Evolutionary conservation across 2,888 invertebrate species (phyloP).

Genomic region (Calliopum simillimum): DNA sequence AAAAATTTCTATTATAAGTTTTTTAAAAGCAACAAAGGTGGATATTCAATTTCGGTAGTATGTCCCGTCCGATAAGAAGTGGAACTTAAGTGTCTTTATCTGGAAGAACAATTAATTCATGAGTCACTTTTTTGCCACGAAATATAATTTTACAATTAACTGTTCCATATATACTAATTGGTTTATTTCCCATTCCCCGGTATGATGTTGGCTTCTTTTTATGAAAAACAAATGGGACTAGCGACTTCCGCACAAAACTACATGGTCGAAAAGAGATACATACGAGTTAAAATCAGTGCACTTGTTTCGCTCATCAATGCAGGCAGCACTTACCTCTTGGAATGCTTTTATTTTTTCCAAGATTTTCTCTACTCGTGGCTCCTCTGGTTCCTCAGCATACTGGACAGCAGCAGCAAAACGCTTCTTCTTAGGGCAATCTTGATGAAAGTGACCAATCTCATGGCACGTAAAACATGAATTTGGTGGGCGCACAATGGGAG

Average conservation of each 20-base stretch:
- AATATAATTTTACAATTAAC: not conserved
- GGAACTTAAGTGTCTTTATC: not conserved
- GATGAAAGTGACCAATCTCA: constrained; percentile 27
- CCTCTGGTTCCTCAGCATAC: not conserved
- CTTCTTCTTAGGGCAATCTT: constrained; percentile 32
- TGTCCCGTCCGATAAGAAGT: not conserved
- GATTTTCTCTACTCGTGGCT: no score
- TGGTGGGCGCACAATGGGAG: no score
- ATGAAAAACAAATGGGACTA: not conserved
- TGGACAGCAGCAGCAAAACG: not conserved
- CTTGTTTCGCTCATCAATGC: constrained; percentile 1
- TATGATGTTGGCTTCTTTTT: not conserved
- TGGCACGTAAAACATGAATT: constrained; percentile 37
- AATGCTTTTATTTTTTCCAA: constrained; percentile 4
- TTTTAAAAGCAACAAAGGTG: not conserved
- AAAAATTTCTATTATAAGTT: not conserved
- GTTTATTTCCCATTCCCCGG: not conserved
- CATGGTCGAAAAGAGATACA: no score
- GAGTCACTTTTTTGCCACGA: not conserved
- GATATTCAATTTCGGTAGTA: not conserved
- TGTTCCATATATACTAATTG: not conserved
- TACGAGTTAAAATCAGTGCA: no score
- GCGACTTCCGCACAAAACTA: constrained; percentile 1
- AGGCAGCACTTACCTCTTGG: constrained; percentile 27
- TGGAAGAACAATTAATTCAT: not conserved